Conservation (phyloP, 2,797 vertebrate species). For the Allobates femoralis region DNA sequence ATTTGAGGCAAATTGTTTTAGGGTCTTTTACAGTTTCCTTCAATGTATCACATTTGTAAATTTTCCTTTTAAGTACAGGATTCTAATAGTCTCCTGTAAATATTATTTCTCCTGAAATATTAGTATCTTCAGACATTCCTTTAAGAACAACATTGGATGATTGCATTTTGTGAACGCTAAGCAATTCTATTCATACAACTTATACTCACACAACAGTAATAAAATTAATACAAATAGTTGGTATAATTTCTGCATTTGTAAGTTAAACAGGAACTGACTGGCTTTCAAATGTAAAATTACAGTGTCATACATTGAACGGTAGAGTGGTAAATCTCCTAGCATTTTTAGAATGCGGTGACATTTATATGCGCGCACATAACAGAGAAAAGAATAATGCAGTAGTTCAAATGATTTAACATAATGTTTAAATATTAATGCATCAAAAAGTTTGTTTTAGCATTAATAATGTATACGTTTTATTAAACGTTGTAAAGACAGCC, state of each 20-base stretch:
- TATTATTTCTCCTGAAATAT: background rate
- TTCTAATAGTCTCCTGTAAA: background rate
- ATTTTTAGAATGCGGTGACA: conserved; percentile 50
- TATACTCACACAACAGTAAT: conserved; percentile 31
- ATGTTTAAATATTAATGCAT: conserved; percentile 57
- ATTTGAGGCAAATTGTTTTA: background rate
- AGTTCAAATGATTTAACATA: conserved; percentile 57
- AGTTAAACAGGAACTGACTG: conserved; percentile 41
- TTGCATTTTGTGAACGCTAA: background rate
- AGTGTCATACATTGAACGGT: conserved; percentile 12
- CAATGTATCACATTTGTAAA: background rate
- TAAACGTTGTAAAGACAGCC: conserved; percentile 36
- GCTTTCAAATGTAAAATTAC: conserved; percentile 54
- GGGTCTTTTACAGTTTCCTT: background rate
- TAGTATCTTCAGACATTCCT: background rate
- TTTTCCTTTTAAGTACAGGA: background rate
- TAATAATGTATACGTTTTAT: conserved; percentile 58
- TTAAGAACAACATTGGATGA: background rate
- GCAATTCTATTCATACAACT: conserved; percentile 4
- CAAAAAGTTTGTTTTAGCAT: conserved; percentile 55
- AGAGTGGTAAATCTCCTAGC: conserved; percentile 42
- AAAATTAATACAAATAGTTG: conserved; percentile 28
- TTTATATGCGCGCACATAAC: conserved; percentile 54
- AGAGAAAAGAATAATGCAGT: conserved; percentile 57
- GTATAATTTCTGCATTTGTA: conserved; percentile 55